Evolutionary conservation across 2,113 vertebrate genomes (phyloP).

Genomic region (Emberiza fucata): DNA sequence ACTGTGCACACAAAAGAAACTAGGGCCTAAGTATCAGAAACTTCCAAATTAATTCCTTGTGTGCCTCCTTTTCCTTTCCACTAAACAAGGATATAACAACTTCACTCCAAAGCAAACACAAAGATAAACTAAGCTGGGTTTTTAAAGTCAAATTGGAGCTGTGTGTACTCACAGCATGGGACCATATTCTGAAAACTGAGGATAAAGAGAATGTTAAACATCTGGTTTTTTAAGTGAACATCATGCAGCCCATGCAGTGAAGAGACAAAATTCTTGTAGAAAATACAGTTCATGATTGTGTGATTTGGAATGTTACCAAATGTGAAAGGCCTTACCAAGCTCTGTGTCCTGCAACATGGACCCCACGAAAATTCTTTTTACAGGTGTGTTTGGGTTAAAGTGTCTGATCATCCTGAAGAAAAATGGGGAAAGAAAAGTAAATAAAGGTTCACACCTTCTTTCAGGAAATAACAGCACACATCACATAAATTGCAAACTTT

Average conservation of each 20-base stretch:
- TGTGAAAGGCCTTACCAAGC: neutral
- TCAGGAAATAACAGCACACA: neutral
- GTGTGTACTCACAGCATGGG: neutral
- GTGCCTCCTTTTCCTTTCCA: neutral
- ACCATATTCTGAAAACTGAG: neutral
- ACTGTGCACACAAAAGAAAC: neutral
- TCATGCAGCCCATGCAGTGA: neutral
- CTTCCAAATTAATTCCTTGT: neutral
- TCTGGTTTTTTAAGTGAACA: neutral
- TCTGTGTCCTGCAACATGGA: neutral
- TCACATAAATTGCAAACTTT: neutral
- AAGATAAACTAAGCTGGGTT: slow-evolving; percentile 22
- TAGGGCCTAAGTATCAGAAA: neutral
- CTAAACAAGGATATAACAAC: neutral
- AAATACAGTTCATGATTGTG: neutral
- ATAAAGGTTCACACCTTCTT: neutral
- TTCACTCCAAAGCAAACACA: neutral
- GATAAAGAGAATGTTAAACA: neutral
- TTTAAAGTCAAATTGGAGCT: slow-evolving; percentile 9
- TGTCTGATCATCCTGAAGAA: neutral
- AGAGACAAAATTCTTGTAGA: neutral
- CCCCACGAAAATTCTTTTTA: neutral
- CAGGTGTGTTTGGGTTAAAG: neutral
- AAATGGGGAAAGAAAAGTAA: neutral
- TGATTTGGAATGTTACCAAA: neutral